Evolutionary conservation across 2,888 invertebrate species (phyloP).

Genomic region (Deroplatys truncata): DNA sequence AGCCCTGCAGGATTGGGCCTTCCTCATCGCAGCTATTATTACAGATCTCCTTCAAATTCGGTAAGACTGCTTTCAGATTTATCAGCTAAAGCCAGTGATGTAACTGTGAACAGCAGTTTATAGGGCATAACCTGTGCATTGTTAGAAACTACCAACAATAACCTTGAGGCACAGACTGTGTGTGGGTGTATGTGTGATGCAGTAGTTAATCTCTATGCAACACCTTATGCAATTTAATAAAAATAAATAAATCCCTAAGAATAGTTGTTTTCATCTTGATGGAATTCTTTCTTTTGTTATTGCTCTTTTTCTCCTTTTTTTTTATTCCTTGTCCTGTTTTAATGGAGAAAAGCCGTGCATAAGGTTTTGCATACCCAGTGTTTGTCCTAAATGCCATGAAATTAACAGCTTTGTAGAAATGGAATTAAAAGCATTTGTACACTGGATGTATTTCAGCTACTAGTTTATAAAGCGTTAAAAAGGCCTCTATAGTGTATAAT

Average conservation of each 20-base stretch:
- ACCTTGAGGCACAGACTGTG: background rate
- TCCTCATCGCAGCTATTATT: constrained; percentile 51
- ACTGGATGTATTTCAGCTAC: background rate
- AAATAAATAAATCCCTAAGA: background rate
- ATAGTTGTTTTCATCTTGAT: too few species aligned
- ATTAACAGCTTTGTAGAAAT: background rate
- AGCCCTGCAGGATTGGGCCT: constrained; percentile 53
- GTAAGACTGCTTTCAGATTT: constrained; percentile 38
- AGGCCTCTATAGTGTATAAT: too few species aligned
- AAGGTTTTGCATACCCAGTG: background rate
- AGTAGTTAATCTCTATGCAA: background rate
- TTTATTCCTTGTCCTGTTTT: too few species aligned
- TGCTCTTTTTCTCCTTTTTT: too few species aligned
- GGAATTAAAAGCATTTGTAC: background rate
- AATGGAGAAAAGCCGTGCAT: background rate
- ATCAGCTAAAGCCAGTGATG: background rate
- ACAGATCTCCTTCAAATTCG: constrained; percentile 42
- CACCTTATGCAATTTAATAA: background rate
- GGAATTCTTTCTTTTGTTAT: too few species aligned
- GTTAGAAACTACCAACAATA: background rate
- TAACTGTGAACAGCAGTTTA: background rate
- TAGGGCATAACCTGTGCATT: background rate
- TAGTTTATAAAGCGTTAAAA: too few species aligned
- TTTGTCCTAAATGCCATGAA: background rate
- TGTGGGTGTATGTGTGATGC: background rate